Conservation (phyloP, 2,797 vertebrate species). For the Macropodus opercularis region DNA sequence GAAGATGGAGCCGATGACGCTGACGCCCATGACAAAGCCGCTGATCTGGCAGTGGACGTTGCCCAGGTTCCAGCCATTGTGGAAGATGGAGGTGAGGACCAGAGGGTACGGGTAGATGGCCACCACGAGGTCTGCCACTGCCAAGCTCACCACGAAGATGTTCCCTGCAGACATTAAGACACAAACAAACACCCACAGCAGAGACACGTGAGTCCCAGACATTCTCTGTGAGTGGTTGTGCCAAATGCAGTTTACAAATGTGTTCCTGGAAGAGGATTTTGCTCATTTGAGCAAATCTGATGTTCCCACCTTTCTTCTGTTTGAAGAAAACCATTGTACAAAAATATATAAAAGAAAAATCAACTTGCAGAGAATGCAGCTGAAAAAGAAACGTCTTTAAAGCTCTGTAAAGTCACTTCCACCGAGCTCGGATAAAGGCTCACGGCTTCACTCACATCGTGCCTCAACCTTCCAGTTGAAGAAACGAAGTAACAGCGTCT, state of each 20-base stretch:
- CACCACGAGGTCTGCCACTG: conserved; percentile 94
- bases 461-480: not conserved
- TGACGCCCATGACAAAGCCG: conserved; percentile 95
- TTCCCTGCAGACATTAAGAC: conserved; percentile 85
- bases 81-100: conserved; percentile 92
- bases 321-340: not conserved
- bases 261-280: not conserved
- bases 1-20: conserved; percentile 96
- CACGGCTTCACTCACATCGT: not conserved
- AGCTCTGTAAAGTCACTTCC: not conserved
- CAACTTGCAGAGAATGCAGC: not conserved
- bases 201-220: conserved; percentile 32
- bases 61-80: conserved; percentile 93
- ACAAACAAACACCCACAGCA: conserved; percentile 45
- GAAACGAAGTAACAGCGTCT: not conserved
- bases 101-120: conserved; percentile 96
- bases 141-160: conserved; percentile 96
- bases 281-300: not conserved
- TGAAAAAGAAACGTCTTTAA: not conserved
- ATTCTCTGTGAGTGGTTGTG: not conserved
- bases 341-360: conserved; percentile 4
- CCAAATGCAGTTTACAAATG: not conserved
- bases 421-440: conserved; percentile 4
- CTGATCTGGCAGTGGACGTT: conserved; percentile 95
- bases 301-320: not conserved